Base-by-base conservation (phyloP, 2,113 vertebrate genomes). In the Malurus alboscapulatus region DNA sequence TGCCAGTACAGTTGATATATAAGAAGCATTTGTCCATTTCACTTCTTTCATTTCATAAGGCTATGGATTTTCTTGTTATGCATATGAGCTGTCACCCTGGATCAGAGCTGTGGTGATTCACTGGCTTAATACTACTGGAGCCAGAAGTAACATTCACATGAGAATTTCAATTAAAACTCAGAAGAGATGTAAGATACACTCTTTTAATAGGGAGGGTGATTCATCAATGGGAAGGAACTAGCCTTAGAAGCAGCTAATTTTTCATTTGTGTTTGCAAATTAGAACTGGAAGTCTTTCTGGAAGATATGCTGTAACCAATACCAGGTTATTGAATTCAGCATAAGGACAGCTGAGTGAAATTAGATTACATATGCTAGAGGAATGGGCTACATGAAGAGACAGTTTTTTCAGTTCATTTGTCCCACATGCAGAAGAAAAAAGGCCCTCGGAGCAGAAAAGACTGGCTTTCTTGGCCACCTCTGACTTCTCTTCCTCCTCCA, bases 111-210 rank as follows among this genome's bases (percentile, higher is more conserved):
- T 61, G 50, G 27, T 87, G 66, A 82, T 88, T 93, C 77, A 84
- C 25, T 89, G 34, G 29, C 62, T 94, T 82, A 91, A 91, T 68
- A 47, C 26, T 87, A 14, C 58, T 1, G 13, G 47, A 92, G 69
- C 71, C 50, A 73, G 58, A 84, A 85, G 71, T 25, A 85, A 80
- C 14, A 40, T 76, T 82, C 62, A 69, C 79, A 79, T 29, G 10
- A 69, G 38, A 62, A 68, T 80, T 91, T 85, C 17, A 93, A 66
- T 83, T 93, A 83, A 85, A 94, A 91, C 66, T 58, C 50, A 55
- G 62, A 89, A 76, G 14, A 87, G 12, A 65, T 73, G 12, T 29
- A 85, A 94, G 67, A 85, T 54, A 65, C 0, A 73, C 27, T 50
- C 25, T 82, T 84, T 51, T 73, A 91, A 44, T 4, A 4, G 30